Percentiles rank a stretch among this genome's conserved stretches.
These are phyloP conservation scores for Apomyelois bistriatella DNA, from an alignment of 2,888 invertebrate genomes.

Conservation along the genomic window DNA sequence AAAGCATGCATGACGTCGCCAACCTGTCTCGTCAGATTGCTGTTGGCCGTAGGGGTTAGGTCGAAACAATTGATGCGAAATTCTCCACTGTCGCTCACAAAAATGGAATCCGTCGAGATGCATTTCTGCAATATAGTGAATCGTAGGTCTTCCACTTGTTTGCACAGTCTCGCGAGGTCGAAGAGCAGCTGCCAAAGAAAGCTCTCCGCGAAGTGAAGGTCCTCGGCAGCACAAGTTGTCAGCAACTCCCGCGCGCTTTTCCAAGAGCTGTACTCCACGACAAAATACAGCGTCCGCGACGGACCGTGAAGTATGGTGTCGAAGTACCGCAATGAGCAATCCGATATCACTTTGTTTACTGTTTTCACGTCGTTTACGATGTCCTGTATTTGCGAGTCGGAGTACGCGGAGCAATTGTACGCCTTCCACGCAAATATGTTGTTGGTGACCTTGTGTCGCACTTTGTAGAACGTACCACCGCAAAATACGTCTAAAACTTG, in stretches of 20 bases:
- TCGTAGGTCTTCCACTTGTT: conserved; percentile 44
- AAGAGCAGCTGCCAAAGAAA: conserved; percentile 67
- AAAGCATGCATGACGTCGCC: conserved; percentile 51
- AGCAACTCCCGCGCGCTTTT: conserved; percentile 57
- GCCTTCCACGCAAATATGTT: conserved; percentile 76
- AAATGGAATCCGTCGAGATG: conserved; percentile 48
- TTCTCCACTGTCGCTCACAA: conserved; percentile 53
- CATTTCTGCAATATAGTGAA: conserved; percentile 53
- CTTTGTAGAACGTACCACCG: conserved; percentile 74
- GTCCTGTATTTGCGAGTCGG: conserved; percentile 65
- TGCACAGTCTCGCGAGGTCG: conserved; percentile 56
- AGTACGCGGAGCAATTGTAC: conserved; percentile 63
- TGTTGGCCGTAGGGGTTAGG: conserved; percentile 27
- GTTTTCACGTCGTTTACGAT: conserved; percentile 66
- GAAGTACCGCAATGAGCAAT: conserved; percentile 61
- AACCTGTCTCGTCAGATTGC: conserved; percentile 48
- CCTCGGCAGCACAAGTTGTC: conserved; percentile 47
- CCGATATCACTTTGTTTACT: conserved; percentile 56
- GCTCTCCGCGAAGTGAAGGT: conserved; percentile 54
- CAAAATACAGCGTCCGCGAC: conserved; percentile 70
- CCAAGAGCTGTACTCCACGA: conserved; percentile 66
- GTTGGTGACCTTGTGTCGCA: conserved; percentile 75
- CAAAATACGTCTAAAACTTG: conserved; percentile 74
- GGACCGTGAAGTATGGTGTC: conserved; percentile 70
- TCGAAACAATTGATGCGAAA: conserved; percentile 66